phyloP scores from a whole-genome alignment of 2,797 vertebrate species.

The Scyliorhinus canicula region DNA sequence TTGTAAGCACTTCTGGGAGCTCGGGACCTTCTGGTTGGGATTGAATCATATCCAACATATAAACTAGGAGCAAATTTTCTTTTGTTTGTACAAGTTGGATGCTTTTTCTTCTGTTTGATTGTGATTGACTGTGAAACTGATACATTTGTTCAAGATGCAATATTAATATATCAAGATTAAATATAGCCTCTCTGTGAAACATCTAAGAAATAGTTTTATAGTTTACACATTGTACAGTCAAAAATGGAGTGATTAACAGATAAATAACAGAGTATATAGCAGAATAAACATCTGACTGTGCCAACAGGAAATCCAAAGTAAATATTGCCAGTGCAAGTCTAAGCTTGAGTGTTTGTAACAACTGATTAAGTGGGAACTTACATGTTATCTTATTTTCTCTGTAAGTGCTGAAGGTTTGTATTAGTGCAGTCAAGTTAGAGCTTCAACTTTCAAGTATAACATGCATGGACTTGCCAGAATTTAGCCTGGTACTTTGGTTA shows the following conservation, averaged over 20 bases:
- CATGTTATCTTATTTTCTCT: constrained; percentile 29
- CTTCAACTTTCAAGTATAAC: constrained; percentile 7
- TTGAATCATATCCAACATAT: neutral
- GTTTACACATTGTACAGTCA: neutral
- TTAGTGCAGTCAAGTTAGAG: neutral
- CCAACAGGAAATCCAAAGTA: constrained; percentile 34
- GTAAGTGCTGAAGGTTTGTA: constrained; percentile 31
- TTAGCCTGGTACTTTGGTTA: neutral
- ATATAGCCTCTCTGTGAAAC: neutral
- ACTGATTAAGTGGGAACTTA: constrained; percentile 19
- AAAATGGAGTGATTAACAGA: constrained; percentile 24
- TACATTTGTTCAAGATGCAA: neutral
- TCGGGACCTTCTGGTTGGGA: neutral
- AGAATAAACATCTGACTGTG: constrained; percentile 17
- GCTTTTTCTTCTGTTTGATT: neutral
- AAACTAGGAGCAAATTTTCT: neutral
- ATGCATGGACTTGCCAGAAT: neutral
- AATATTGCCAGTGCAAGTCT: constrained; percentile 1
- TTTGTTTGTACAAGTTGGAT: neutral
- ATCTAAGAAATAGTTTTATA: constrained; percentile 26
- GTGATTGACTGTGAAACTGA: neutral
- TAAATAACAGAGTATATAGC: constrained; percentile 27
- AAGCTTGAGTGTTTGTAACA: constrained; percentile 30
- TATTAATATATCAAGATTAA: too few relatives aligned
- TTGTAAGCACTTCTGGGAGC: neutral